phyloP scores from a whole-genome alignment of 2,888 invertebrate genomes.

The Mystacides longicornis region DNA sequence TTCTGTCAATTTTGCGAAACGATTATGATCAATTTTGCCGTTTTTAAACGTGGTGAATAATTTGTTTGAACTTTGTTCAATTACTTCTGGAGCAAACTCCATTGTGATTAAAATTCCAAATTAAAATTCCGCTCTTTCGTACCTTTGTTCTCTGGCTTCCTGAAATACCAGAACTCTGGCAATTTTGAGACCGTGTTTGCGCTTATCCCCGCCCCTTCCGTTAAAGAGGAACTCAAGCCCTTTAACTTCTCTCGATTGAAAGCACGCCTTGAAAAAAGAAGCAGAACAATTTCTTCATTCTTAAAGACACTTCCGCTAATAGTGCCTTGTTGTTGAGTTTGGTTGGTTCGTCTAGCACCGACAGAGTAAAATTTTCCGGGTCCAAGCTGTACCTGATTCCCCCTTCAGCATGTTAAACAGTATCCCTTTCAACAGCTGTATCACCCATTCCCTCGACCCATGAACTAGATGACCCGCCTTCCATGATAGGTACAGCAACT shows the following conservation, averaged over 20 bases:
- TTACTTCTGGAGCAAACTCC: not conserved
- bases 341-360: not conserved
- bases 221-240: constrained; percentile 19
- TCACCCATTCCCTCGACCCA: constrained; percentile 10
- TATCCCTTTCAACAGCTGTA: constrained; percentile 4
- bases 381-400: constrained; percentile 2
- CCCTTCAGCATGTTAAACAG: constrained; percentile 1
- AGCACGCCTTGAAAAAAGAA: constrained; percentile 22
- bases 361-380: not conserved
- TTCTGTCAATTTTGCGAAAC: too few species aligned
- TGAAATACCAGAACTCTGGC: constrained; percentile 24
- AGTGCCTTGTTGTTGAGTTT: not conserved
- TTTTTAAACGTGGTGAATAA: too few species aligned
- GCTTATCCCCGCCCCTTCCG: constrained; percentile 14
- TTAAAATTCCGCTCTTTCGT: constrained; percentile 11
- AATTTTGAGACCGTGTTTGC: constrained; percentile 13
- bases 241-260: constrained; percentile 19
- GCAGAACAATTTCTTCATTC: constrained; percentile 22
- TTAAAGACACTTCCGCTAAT: constrained; percentile 2
- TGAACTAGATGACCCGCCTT: constrained; percentile 9
- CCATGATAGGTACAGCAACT: constrained; percentile 8
- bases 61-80: not conserved
- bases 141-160: constrained; percentile 8
- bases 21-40: too few species aligned
- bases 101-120: not conserved